Conservation (phyloP, 2,797 vertebrate species). For the Pseudopleuronectes americanus region DNA sequence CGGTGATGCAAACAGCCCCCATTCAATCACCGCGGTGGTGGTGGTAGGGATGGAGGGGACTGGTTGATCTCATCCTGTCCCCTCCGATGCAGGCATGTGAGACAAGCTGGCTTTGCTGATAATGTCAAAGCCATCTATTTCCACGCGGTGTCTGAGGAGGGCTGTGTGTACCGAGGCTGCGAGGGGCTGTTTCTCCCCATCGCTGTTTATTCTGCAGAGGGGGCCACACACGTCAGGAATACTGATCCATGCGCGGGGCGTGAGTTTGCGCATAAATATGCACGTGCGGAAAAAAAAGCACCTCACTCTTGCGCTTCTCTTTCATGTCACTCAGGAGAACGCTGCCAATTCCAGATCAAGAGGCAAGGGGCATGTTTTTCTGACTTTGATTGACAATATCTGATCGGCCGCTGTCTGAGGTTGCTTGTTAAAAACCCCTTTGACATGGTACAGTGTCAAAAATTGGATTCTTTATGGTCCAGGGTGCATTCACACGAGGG, state of each 20-base stretch:
- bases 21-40: slow-evolving; percentile 49
- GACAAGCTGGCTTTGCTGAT: slow-evolving; percentile 81
- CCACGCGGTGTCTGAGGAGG: slow-evolving; percentile 72
- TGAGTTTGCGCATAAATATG: slow-evolving; percentile 68
- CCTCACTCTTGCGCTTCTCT: slow-evolving; percentile 47
- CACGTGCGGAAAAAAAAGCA: slow-evolving; percentile 28
- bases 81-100: slow-evolving; percentile 75
- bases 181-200: slow-evolving; percentile 70
- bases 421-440: slow-evolving; percentile 60
- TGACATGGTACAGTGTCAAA: slow-evolving; percentile 39
- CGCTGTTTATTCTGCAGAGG: slow-evolving; percentile 79
- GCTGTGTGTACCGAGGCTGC: slow-evolving; percentile 75
- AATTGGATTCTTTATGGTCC: slow-evolving; percentile 62
- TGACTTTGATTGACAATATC: slow-evolving; percentile 72
- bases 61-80: slow-evolving; percentile 70
- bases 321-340: slow-evolving; percentile 65
- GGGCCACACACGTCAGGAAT: slow-evolving; percentile 79
- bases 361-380: slow-evolving; percentile 51
- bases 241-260: slow-evolving; percentile 71
- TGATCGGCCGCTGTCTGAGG: slow-evolving; percentile 65
- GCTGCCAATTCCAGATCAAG: slow-evolving; percentile 58
- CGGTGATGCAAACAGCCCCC: slow-evolving; percentile 46
- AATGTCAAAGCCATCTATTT: slow-evolving; percentile 84
- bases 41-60: slow-evolving; percentile 46
- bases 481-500: slow-evolving; percentile 43